Evolutionary conservation across 2,797 vertebrate species (phyloP), one percentile per base, ranked within the genome.

Genomic region (Rousettus madagascariensis): DNA sequence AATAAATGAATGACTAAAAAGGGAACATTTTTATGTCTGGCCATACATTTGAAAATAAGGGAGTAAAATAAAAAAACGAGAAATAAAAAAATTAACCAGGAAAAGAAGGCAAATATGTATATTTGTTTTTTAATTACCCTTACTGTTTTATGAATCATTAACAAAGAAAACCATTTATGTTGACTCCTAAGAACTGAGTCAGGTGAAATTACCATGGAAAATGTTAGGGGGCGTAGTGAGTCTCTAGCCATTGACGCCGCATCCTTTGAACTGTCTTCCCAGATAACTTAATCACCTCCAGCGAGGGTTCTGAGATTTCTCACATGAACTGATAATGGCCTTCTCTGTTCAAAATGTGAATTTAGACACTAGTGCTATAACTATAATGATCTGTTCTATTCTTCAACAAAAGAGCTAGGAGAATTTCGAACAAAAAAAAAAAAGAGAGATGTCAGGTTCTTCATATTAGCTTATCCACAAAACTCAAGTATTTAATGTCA

Each of bases 51-150:
- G 5, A 65, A 83, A 74, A 13, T 26, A 49, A 66, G 33, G n/a
- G 36, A 78, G 4, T 49, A 83, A 90, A 68, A 78, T 28, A 41
- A 41, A 7, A 83, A 82, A 71, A 49, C 38, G 26, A 57, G 24
- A 90, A 74, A 24, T 65, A n/a, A 71, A 43, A 75, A 65, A 65
- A 87, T 33, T 79, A 84, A 41, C 20, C 19, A 82, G 0, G 30
- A 10, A 49, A 53, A 85, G 46, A 53, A 19, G 28, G 8, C 17
- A 85, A 24, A 46, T 26, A 53, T 7, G 30, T 38, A 15, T 49
- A 49, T 49, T 15, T 49, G 13, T 65, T 69, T 94, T 68, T 22
- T 16, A 26, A 91, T 72, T 86, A 53, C 33, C 77, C 36, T 94
- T 87, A n/a, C 66, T 68, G 17, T 53, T 92, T 72, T 16, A 38